phyloP scores from a whole-genome alignment of 2,797 vertebrate species.

The Melanotaenia maccullochi region DNA sequence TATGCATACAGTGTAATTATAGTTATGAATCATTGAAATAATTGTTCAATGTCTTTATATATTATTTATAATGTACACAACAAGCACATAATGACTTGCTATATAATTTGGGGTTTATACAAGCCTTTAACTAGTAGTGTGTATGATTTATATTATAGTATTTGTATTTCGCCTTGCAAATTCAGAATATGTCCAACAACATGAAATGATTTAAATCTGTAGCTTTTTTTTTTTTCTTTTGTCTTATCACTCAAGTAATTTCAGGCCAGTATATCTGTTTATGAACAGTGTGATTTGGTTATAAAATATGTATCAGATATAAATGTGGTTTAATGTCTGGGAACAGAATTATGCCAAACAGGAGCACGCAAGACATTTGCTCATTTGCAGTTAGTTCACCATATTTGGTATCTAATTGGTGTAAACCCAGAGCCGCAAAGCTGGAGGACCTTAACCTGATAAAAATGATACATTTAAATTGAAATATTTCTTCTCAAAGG shows the following conservation, averaged over 20 bases:
- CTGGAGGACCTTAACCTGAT: conserved; percentile 71
- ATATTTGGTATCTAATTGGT: conserved; percentile 79
- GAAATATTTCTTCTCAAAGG: conserved; percentile 80
- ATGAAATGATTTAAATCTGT: neutral
- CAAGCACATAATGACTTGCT: too few relatives aligned
- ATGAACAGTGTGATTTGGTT: neutral
- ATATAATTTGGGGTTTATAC: neutral
- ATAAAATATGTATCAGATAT: conserved; percentile 1
- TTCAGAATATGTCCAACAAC: neutral
- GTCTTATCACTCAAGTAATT: conserved; percentile 1
- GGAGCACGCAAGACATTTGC: conserved; percentile 37
- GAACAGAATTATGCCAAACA: conserved; percentile 28
- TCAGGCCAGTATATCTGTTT: conserved; percentile 12
- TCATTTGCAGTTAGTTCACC: conserved; percentile 60
- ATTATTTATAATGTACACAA: too few relatives aligned
- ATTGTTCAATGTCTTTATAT: too few relatives aligned
- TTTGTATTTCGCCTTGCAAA: neutral
- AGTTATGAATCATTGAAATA: too few relatives aligned
- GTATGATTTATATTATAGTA: neutral
- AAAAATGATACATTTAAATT: conserved; percentile 81
- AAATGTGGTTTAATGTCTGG: conserved; percentile 22
- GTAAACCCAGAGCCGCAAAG: conserved; percentile 69
- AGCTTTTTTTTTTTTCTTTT: neutral
- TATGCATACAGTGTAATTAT: too few relatives aligned
- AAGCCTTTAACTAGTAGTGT: neutral